Conservation (phyloP, 2,797 vertebrate species). For the Onychomys leucogaster region DNA sequence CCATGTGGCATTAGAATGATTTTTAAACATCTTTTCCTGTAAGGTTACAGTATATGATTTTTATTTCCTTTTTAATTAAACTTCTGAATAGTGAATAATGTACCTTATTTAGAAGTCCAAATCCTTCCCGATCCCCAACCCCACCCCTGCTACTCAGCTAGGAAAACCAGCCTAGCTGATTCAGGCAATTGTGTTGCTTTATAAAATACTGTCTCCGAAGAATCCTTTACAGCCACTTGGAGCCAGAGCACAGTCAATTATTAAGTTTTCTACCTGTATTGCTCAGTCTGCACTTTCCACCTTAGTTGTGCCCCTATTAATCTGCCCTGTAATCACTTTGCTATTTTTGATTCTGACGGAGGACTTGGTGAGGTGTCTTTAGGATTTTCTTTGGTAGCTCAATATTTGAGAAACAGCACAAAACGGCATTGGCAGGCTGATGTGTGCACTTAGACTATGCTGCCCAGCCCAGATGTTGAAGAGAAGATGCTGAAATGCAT, state of each 20-base stretch:
- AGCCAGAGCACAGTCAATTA: slow-evolving; percentile 59
- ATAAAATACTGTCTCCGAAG: slow-evolving; percentile 73
- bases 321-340: slow-evolving; percentile 58
- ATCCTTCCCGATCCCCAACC: background rate
- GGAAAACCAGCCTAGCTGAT: slow-evolving; percentile 67
- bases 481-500: background rate
- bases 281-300: slow-evolving; percentile 70
- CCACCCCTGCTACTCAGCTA: slow-evolving; percentile 42
- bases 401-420: background rate
- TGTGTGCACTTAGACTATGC: background rate
- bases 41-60: slow-evolving; percentile 49
- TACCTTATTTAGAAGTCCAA: slow-evolving; percentile 55
- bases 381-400: slow-evolving; percentile 29
- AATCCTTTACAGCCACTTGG: slow-evolving; percentile 57
- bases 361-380: background rate
- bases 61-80: slow-evolving; percentile 74
- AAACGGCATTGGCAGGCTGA: background rate
- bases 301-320: slow-evolving; percentile 30
- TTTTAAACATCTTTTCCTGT: slow-evolving; percentile 60
- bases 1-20: slow-evolving; percentile 70
- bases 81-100: slow-evolving; percentile 56
- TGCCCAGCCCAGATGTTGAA: background rate
- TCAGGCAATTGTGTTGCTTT: slow-evolving; percentile 50
- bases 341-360: slow-evolving; percentile 36
- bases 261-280: slow-evolving; percentile 66